Evolutionary conservation across 2,113 vertebrate genomes (phyloP).

Genomic region (Cebus imitator): DNA sequence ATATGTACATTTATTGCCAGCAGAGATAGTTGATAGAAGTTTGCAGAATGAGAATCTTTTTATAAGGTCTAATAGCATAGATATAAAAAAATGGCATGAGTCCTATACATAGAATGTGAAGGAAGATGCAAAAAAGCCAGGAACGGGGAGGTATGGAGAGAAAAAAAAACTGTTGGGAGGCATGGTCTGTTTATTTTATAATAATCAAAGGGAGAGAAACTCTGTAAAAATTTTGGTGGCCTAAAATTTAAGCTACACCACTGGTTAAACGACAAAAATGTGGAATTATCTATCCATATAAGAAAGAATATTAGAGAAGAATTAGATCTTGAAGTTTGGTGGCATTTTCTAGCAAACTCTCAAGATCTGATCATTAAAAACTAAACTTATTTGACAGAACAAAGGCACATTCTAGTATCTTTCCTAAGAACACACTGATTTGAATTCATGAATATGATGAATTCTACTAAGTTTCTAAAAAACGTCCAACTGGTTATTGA

Average conservation of each 20-base stretch:
- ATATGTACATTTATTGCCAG: not conserved
- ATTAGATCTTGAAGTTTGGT: not conserved
- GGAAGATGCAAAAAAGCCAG: not conserved
- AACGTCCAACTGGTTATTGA: not conserved
- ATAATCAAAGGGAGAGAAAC: slow-evolving; percentile 14
- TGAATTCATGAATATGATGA: slow-evolving; percentile 36
- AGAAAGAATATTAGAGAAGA: not conserved
- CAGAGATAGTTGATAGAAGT: not conserved
- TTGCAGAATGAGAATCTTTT: slow-evolving; percentile 7
- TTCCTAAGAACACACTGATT: not conserved
- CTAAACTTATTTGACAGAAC: slow-evolving; percentile 46
- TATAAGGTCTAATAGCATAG: not conserved
- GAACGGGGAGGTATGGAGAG: no score
- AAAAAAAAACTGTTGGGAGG: not conserved
- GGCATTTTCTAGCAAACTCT: slow-evolving; percentile 38
- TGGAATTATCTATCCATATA: not conserved
- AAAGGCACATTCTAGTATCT: slow-evolving; percentile 42
- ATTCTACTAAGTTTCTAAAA: not conserved
- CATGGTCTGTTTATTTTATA: slow-evolving; percentile 1
- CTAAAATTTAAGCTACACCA: slow-evolving; percentile 26
- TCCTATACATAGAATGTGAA: not conserved
- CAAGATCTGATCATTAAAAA: slow-evolving; percentile 26
- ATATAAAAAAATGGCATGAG: not conserved
- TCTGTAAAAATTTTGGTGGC: not conserved
- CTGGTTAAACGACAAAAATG: slow-evolving; percentile 9